A percentile compares a stretch with the other conserved stretches of the same genome.
Conservation (phyloP, 2,113 vertebrate genomes). For the Steatornis caripensis region DNA sequence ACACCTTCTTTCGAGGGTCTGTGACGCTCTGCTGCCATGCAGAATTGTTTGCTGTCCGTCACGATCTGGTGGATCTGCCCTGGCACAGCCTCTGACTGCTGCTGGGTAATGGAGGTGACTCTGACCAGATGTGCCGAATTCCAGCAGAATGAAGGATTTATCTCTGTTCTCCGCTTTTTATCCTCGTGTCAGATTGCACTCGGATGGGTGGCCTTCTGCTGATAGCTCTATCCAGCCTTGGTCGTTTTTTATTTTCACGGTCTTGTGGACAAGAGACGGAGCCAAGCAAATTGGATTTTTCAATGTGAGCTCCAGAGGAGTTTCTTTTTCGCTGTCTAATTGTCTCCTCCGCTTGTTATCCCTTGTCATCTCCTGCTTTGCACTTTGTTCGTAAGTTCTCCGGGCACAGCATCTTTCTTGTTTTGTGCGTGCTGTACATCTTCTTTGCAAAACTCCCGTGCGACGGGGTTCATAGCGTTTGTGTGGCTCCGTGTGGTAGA, state of each 20-base stretch:
- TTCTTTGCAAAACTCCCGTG: neutral
- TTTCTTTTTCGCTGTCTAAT: neutral
- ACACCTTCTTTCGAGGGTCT: neutral
- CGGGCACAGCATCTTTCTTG: neutral
- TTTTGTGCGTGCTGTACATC: neutral
- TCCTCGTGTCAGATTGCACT: neutral
- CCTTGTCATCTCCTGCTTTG: neutral
- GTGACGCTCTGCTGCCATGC: neutral
- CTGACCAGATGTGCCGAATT: neutral
- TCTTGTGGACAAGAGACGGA: neutral
- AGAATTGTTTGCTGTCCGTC: neutral
- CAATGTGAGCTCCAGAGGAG: neutral
- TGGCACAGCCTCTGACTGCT: neutral
- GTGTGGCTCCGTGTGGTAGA: neutral
- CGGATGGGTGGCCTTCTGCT: neutral
- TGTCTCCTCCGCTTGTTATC: neutral
- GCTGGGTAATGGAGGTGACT: neutral
- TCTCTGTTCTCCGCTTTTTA: neutral
- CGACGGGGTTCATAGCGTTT: fast-evolving
- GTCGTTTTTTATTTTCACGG: neutral
- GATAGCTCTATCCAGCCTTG: neutral
- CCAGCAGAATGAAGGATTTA: neutral
- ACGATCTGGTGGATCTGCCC: neutral
- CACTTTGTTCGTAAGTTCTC: neutral
- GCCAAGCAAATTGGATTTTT: neutral